Conservation (phyloP, 2,797 vertebrate genomes). For the Thunnus albacares region DNA sequence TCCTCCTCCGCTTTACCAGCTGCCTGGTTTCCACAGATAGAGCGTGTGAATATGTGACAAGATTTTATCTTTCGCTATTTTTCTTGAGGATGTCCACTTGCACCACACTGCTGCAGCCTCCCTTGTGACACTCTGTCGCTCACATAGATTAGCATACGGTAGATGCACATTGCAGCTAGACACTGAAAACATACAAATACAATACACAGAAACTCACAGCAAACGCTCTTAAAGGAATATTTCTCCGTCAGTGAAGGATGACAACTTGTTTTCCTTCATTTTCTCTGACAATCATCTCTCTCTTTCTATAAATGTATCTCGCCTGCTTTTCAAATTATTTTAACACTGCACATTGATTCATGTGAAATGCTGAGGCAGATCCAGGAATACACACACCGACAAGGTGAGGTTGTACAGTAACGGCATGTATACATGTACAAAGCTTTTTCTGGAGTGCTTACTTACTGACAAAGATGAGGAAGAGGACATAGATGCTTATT, state of each 20-base stretch:
- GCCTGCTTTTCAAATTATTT: conserved; percentile 68
- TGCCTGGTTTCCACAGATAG: conserved; percentile 68
- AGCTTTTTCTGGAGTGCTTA: conserved; percentile 63
- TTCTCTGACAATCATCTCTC: conserved; percentile 65
- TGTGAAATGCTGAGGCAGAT: conserved; percentile 53
- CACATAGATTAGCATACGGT: conserved; percentile 53
- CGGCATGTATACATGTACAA: conserved; percentile 65
- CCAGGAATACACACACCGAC: conserved; percentile 48
- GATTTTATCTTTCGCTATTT: conserved; percentile 63
- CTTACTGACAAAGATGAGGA: conserved; percentile 34
- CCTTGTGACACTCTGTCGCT: conserved; percentile 39
- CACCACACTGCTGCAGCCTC: conserved; percentile 60
- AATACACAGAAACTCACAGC: conserved; percentile 31
- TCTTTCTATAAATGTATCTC: conserved; percentile 61
- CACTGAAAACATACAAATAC: conserved; percentile 43
- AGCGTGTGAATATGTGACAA: conserved; percentile 69
- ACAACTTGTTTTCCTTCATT: conserved; percentile 34
- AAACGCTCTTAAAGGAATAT: conserved; percentile 31
- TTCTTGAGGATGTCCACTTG: conserved; percentile 42
- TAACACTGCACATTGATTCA: conserved; percentile 52
- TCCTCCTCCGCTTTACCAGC: conserved; percentile 74
- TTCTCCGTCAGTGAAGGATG: conserved; percentile 34
- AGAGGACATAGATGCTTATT: conserved; percentile 50
- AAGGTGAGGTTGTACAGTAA: conserved; percentile 54
- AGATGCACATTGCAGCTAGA: conserved; percentile 54